Base-by-base conservation (phyloP, 2,797 vertebrate species). In the Spinus pinus region DNA sequence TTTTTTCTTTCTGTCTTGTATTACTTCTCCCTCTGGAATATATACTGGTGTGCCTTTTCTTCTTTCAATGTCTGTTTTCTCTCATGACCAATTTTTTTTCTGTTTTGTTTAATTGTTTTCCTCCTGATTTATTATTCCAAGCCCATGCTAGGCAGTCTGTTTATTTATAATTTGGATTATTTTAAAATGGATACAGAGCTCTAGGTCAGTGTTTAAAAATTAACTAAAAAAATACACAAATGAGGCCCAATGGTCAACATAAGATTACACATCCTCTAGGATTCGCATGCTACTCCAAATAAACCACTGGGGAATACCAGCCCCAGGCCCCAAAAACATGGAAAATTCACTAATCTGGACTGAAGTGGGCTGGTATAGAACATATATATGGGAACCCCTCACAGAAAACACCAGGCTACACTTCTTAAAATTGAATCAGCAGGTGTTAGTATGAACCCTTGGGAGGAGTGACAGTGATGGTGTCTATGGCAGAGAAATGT, bases 161-260 rank as follows among this genome's bases (percentile, higher is more conserved):
- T 97, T 97, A 95, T 97, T 97, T 97, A 94, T 94, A 86, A 95
- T 96, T 95, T 90, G 95, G 94, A 86, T 91, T 95, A 96, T 94
- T 97, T 95, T 61, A 86, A 96, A 94, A 97, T 96, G 94, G 93
- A 96, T 95, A 78, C 94, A 94, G 95, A 96, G 88, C 80, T 96
- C 91, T 93, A 94, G 91, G 93, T 96, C 91, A 94, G 21, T 93
- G 94, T 96, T 96, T 96, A 96, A 97, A 97, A 96, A 94, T 95
- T 97, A 97, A 96, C 95, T 94, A 96, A 97, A 94, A 95, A 95
- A 96, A 97, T 94, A 97, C 93, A 96, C 96, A 96, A 95, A 91
- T 94, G 95, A 94, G 60, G 89, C 93, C 82, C 85, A 95, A 79
- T 91, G 82, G 93, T 96, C 95, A 96, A 96, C 95, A 94, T 62